Evolutionary conservation across 2,797 vertebrate genomes (phyloP).

Genomic region (Phylloscopus collybita): DNA sequence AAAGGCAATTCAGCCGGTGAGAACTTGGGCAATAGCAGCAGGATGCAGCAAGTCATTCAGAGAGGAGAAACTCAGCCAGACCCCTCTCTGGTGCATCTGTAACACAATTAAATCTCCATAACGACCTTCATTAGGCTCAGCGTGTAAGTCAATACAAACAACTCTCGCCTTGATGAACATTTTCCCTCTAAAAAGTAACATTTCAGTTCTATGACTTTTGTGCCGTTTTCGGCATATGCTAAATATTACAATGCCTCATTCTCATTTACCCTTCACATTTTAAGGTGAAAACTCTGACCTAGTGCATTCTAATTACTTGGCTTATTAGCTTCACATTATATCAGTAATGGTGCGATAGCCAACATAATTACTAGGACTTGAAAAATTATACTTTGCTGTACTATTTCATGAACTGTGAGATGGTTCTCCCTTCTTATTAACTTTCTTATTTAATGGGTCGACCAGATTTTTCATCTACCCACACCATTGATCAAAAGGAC

Average conservation of each 20-base stretch:
- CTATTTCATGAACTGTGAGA: conserved; percentile 71
- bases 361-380: conserved; percentile 75
- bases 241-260: conserved; percentile 62
- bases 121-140: conserved; percentile 16
- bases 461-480: conserved; percentile 63
- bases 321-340: conserved; percentile 80
- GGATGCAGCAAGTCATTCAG: not conserved
- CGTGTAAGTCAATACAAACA: conserved; percentile 22
- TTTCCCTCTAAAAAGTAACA: conserved; percentile 1
- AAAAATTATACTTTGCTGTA: conserved; percentile 75
- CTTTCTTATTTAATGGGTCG: conserved; percentile 60
- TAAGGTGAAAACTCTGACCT: conserved; percentile 79
- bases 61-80: not conserved
- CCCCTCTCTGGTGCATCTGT: not conserved
- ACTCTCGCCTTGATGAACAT: not conserved
- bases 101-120: conserved; percentile 2
- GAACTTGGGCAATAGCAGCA: not conserved
- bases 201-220: conserved; percentile 4
- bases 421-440: conserved; percentile 65
- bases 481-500: conserved; percentile 56
- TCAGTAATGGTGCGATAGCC: conserved; percentile 74
- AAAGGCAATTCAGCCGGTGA: not conserved
- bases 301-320: conserved; percentile 79
- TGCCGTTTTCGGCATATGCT: conserved; percentile 26
- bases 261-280: conserved; percentile 72